A percentile compares a stretch with the other conserved stretches of the same genome.
These are phyloP conservation scores for Hyaena hyaena DNA, from an alignment of 2,113 vertebrate genomes.

Conservation along the genomic window DNA sequence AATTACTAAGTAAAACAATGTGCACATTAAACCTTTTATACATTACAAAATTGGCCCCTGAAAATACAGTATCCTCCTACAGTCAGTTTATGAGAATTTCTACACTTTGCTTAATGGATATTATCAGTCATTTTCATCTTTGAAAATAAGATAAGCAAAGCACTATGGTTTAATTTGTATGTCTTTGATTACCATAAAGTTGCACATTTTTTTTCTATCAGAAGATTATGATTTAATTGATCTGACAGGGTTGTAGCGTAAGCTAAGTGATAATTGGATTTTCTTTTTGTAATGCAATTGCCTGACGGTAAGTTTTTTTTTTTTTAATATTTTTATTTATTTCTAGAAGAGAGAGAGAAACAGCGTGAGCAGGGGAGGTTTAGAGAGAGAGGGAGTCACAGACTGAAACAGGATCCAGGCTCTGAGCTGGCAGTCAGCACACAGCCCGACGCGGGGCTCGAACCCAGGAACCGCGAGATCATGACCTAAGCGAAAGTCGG, in stretches of 20 bases:
- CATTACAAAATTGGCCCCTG: neutral
- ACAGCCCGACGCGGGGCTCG: too few relatives aligned
- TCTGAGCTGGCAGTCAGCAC: too few relatives aligned
- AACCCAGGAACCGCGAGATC: too few relatives aligned
- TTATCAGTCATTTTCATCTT: neutral
- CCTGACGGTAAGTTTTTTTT: neutral
- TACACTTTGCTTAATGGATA: neutral
- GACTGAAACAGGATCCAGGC: too few relatives aligned
- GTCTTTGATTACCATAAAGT: conserved; percentile 15
- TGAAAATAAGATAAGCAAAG: conserved; percentile 23
- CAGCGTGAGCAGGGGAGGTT: too few relatives aligned
- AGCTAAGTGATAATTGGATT: neutral
- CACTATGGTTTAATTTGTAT: conserved; percentile 36
- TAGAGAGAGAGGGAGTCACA: too few relatives aligned
- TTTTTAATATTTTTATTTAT: too few relatives aligned
- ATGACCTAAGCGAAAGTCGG: too few relatives aligned
- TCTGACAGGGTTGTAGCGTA: neutral
- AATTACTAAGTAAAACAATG: conserved; percentile 16
- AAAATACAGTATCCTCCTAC: neutral
- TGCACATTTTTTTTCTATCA: neutral
- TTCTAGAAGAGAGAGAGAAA: too few relatives aligned
- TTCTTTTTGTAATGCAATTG: neutral
- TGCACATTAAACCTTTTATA: neutral
- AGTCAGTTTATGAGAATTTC: neutral
- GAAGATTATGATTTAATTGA: conserved; percentile 38